These are phyloP conservation scores for Eurytoma californica DNA, from an alignment of 2,888 invertebrate species.

Conservation along the genomic window DNA sequence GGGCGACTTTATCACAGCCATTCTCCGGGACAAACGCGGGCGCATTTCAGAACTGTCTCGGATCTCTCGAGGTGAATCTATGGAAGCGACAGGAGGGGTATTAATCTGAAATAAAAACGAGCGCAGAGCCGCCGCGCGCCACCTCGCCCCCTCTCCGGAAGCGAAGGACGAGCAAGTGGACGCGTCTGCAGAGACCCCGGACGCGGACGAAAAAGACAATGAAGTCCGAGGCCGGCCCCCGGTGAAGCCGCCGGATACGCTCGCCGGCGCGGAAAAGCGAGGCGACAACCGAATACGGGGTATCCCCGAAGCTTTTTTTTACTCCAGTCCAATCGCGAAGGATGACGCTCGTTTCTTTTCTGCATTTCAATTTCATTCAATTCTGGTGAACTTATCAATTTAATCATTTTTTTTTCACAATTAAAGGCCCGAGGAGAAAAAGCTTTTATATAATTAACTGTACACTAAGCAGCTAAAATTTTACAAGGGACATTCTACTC, in stretches of 20 bases:
- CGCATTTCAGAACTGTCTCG: conserved; percentile 42
- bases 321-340: no score
- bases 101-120: conserved; percentile 53
- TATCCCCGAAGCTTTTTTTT: background rate
- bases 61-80: conserved; percentile 46
- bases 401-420: no score
- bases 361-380: no score
- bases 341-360: no score
- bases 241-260: background rate
- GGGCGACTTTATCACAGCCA: conserved; percentile 39
- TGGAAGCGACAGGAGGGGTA: conserved; percentile 38
- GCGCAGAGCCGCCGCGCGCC: background rate
- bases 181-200: conserved; percentile 17
- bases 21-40: conserved; percentile 34
- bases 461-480: no score
- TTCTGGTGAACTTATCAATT: no score
- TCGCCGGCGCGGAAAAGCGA: conserved; percentile 11
- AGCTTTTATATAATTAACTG: background rate
- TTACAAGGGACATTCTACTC: no score
- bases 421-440: no score
- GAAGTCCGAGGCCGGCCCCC: background rate
- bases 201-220: conserved; percentile 43
- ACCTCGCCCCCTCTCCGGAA: background rate
- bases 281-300: conserved; percentile 7
- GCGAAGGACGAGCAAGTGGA: conserved; percentile 49